Evolutionary conservation across 2,888 invertebrate genomes (phyloP).

Genomic region (Amorpha juglandis): DNA sequence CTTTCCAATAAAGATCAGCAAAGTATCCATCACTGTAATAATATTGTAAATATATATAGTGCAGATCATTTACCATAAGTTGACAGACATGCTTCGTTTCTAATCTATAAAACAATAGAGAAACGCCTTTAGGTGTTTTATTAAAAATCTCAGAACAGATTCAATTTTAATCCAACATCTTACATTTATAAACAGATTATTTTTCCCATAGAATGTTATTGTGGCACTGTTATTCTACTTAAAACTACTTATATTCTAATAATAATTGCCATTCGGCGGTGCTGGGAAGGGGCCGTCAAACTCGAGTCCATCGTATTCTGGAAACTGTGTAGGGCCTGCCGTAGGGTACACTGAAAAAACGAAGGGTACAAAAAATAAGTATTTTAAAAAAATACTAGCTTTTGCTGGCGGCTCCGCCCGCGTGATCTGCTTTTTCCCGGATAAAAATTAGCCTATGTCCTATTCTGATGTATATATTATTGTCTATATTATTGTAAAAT

Average conservation of each 20-base stretch:
- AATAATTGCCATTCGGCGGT: conserved; percentile 41
- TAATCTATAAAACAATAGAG: too few relatives aligned
- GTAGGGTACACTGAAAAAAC: conserved; percentile 63
- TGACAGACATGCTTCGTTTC: too few relatives aligned
- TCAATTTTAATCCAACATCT: conserved; percentile 8
- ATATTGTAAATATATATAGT: too few relatives aligned
- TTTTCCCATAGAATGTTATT: background rate
- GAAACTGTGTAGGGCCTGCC: conserved; percentile 54
- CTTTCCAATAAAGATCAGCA: too few relatives aligned
- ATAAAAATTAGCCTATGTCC: too few relatives aligned
- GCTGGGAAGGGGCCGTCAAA: conserved; percentile 54
- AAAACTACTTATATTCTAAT: conserved; percentile 25
- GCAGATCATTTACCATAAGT: too few relatives aligned
- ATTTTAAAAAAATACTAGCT: too few relatives aligned
- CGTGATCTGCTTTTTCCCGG: too few relatives aligned
- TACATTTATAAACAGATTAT: background rate
- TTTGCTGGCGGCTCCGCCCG: too few relatives aligned
- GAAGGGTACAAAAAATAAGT: conserved; percentile 29
- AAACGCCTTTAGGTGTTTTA: background rate
- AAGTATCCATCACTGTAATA: too few relatives aligned
- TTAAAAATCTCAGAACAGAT: background rate
- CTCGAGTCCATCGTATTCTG: conserved; percentile 69
- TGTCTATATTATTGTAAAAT: too few relatives aligned
- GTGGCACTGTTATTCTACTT: conserved; percentile 12
- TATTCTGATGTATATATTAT: too few relatives aligned